Percentiles rank a stretch among this genome's conserved stretches.
These are phyloP conservation scores for Anadara kagoshimensis DNA, from an alignment of 1,140 invertebrate species.

Conservation along the genomic window DNA sequence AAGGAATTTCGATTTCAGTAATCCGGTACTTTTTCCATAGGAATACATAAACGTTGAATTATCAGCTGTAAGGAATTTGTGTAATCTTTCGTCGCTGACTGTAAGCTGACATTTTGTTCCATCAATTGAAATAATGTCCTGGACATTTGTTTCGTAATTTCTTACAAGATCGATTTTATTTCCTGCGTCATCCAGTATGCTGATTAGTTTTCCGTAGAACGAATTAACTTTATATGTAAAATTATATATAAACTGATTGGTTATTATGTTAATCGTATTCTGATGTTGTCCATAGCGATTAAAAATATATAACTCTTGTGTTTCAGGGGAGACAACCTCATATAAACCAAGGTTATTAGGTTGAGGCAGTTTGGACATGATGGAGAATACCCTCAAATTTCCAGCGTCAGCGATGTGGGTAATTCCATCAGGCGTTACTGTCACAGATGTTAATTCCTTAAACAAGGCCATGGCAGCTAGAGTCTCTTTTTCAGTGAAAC, in stretches of 20 bases:
- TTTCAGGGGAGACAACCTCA: conserved; percentile 91
- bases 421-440: conserved; percentile 91
- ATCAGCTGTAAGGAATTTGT: conserved; percentile 90
- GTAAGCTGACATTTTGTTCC: conserved; percentile 92
- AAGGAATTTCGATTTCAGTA: conserved; percentile 79
- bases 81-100: conserved; percentile 89
- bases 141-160: conserved; percentile 81
- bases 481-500: conserved; percentile 87
- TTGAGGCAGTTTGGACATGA: conserved; percentile 91
- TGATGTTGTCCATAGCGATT: conserved; percentile 96
- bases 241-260: conserved; percentile 91
- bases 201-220: conserved; percentile 94
- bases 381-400: conserved; percentile 87
- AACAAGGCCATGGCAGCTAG: conserved; percentile 94
- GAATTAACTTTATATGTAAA: conserved; percentile 98
- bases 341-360: conserved; percentile 86
- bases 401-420: conserved; percentile 92
- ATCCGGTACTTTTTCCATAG: conserved; percentile 90
- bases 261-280: conserved; percentile 93
- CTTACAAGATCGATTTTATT: conserved; percentile 88
- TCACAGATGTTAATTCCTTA: conserved; percentile 91
- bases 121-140: conserved; percentile 95
- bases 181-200: conserved; percentile 93
- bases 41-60: conserved; percentile 95
- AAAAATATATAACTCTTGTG: conserved; percentile 95